Evolutionary conservation across 2,797 vertebrate genomes (phyloP).

Genomic region (Anguilla megastoma): DNA sequence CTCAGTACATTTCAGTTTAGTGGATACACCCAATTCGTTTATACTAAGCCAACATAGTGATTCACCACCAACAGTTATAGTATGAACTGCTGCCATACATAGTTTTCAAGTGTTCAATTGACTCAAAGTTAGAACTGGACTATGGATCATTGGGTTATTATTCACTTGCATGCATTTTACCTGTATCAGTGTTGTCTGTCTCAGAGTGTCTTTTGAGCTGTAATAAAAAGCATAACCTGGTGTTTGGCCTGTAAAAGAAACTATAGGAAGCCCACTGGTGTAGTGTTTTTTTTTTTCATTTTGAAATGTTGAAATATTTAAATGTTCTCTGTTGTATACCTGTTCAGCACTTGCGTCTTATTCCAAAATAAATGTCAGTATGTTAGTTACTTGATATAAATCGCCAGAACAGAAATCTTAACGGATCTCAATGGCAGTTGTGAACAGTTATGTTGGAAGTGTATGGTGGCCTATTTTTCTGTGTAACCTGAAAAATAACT

Average conservation of each 20-base stretch:
- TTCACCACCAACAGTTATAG: slow-evolving; percentile 44
- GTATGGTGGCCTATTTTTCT: background rate
- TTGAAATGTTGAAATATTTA: background rate
- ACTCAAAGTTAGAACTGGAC: background rate
- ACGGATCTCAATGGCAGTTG: background rate
- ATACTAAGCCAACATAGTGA: background rate
- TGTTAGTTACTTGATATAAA: background rate
- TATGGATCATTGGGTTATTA: background rate
- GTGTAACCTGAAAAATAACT: background rate
- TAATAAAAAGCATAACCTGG: background rate
- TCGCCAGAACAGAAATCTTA: background rate
- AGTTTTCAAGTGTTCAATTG: slow-evolving; percentile 18
- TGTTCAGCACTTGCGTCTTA: background rate
- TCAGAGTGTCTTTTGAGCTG: background rate
- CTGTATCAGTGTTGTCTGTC: background rate
- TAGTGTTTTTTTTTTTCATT: background rate
- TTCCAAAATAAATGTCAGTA: background rate
- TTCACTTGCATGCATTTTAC: background rate
- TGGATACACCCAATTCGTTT: slow-evolving; percentile 1
- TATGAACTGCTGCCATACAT: slow-evolving; percentile 35
- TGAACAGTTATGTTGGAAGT: background rate
- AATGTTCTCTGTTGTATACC: background rate
- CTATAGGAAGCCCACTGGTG: background rate
- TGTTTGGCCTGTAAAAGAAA: background rate
- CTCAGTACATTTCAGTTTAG: background rate